Conservation (phyloP, 2,113 vertebrate species). For the Ophthalmolycus amberensis region DNA sequence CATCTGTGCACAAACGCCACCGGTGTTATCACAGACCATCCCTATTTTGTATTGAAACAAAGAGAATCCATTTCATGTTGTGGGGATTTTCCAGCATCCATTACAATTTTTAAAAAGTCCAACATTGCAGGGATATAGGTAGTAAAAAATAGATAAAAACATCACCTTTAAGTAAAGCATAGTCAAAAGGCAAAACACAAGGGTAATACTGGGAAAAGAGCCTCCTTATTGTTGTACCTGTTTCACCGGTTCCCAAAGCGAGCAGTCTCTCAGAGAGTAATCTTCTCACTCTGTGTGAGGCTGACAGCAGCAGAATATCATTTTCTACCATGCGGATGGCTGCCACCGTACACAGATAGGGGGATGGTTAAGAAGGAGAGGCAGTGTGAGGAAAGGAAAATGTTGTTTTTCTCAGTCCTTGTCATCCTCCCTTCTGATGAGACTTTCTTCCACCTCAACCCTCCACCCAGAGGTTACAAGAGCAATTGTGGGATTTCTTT, state of each 20-base stretch:
- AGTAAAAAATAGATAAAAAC: conserved; percentile 18
- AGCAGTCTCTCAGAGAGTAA: conserved; percentile 69
- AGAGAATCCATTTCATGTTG: background rate
- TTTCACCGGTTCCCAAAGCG: conserved; percentile 77
- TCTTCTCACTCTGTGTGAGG: conserved; percentile 57
- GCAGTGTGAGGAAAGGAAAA: conserved; percentile 52
- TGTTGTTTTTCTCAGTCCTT: conserved; percentile 50
- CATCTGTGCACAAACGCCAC: background rate
- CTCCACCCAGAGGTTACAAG: conserved; percentile 33
- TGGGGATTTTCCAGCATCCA: conserved; percentile 3
- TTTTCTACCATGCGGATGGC: conserved; percentile 83
- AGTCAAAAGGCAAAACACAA: conserved; percentile 54
- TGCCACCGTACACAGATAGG: conserved; percentile 73
- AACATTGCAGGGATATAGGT: conserved; percentile 21
- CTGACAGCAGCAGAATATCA: conserved; percentile 80
- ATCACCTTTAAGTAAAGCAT: conserved; percentile 31
- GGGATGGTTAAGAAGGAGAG: conserved; percentile 53
- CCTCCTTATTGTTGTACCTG: conserved; percentile 62
- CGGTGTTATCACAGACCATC: background rate
- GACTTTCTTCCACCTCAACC: conserved; percentile 44
- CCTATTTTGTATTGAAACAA: conserved; percentile 8
- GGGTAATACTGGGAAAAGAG: conserved; percentile 48
- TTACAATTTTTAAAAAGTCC: conserved; percentile 14
- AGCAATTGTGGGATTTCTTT: conserved; percentile 23
- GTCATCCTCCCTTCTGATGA: conserved; percentile 50